Evolutionary conservation across 2,888 invertebrate species (phyloP).

Genomic region (Maniola hyperantus): DNA sequence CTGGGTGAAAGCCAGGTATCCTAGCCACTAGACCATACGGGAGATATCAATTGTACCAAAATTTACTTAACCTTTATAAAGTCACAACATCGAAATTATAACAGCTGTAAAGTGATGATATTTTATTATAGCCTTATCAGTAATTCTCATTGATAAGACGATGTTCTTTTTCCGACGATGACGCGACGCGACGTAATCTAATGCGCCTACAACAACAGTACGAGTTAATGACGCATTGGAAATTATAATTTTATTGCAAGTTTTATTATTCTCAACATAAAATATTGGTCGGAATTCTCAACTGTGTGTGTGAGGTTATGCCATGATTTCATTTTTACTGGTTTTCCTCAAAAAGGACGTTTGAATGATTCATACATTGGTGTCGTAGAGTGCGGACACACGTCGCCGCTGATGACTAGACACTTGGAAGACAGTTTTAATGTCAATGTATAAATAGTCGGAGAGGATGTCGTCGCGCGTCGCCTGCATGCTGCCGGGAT

Average conservation of each 20-base stretch:
- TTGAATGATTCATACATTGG: not conserved
- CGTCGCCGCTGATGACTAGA: slow-evolving; percentile 9
- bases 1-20: slow-evolving; percentile 52
- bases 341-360: slow-evolving; percentile 3
- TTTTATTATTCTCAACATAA: not conserved
- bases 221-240: not conserved
- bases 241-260: not conserved
- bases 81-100: not conserved
- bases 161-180: not conserved
- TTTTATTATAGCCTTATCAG: not conserved
- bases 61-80: not conserved
- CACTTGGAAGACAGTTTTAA: slow-evolving; percentile 13
- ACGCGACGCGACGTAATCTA: not conserved
- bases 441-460: slow-evolving; percentile 28
- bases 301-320: not conserved
- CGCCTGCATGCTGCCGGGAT: slow-evolving; percentile 24
- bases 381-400: too few relatives aligned
- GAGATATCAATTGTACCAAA: not conserved
- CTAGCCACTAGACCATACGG: slow-evolving; percentile 39
- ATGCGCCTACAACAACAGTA: not conserved
- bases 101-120: not conserved
- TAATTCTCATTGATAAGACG: not conserved
- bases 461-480: slow-evolving; percentile 28
- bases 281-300: not conserved
- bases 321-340: not conserved